Evolutionary conservation across 2,888 invertebrate genomes (phyloP).

Genomic region (Rhimphoctona megacephalus): DNA sequence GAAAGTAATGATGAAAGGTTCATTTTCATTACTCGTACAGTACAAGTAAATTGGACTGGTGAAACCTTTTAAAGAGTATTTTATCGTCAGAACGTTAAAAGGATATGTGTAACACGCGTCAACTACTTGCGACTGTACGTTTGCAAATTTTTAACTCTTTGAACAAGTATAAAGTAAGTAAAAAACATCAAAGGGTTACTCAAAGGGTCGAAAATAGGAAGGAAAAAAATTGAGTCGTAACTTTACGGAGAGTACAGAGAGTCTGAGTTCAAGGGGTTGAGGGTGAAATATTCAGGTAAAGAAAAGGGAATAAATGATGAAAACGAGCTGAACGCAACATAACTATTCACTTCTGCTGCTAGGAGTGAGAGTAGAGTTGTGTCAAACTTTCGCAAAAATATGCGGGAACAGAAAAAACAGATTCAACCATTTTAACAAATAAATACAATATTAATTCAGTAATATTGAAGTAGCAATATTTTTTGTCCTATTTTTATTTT

Average conservation of each 20-base stretch:
- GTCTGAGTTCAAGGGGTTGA: conserved; percentile 40
- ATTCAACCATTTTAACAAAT: neutral
- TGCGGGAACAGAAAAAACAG: neutral
- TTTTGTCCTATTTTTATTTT: neutral
- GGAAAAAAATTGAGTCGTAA: conserved; percentile 41
- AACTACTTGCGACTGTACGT: conserved; percentile 22
- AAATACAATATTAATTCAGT: neutral
- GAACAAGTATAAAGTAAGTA: conserved; percentile 4
- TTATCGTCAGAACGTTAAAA: conserved; percentile 23
- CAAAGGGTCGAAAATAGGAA: conserved; percentile 37
- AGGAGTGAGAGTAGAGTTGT: conserved; percentile 49
- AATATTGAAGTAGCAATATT: neutral
- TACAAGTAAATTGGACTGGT: conserved; percentile 77
- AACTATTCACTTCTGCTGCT: conserved; percentile 36
- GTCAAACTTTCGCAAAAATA: conserved; percentile 52
- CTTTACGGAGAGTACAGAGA: conserved; percentile 39
- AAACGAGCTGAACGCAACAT: conserved; percentile 51
- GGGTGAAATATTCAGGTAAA: conserved; percentile 48
- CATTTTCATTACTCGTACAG: conserved; percentile 77
- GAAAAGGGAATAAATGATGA: conserved; percentile 35
- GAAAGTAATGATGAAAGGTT: neutral
- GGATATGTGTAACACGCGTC: conserved; percentile 38
- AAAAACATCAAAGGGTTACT: conserved; percentile 59
- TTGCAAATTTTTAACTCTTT: conserved; percentile 34
- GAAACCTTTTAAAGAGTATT: conserved; percentile 13